A percentile compares a stretch with the other conserved stretches of the same genome.
These are phyloP conservation scores for Channallabes apus DNA, from an alignment of 2,797 vertebrate genomes.

Conservation along the genomic window DNA sequence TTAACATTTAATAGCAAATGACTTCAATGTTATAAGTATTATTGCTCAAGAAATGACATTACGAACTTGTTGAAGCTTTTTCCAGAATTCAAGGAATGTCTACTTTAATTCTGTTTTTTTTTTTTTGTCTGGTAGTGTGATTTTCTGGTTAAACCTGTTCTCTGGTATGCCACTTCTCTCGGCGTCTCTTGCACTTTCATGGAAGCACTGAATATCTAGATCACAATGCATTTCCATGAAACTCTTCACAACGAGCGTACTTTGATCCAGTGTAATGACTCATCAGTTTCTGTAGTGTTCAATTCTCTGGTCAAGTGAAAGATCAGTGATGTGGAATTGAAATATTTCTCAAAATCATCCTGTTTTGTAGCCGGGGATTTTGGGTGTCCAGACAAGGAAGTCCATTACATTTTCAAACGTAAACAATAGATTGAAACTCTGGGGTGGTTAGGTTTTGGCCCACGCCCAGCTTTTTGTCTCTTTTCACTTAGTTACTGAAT, in stretches of 20 bases:
- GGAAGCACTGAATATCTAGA: background rate
- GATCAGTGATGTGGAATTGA: background rate
- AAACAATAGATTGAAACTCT: background rate
- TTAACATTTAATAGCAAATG: background rate
- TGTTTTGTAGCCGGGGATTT: background rate
- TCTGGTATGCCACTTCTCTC: constrained; percentile 40
- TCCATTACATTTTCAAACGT: background rate
- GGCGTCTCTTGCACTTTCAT: background rate
- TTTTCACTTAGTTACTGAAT: background rate
- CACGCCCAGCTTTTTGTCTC: background rate
- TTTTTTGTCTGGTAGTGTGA: constrained; percentile 17
- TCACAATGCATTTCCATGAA: background rate
- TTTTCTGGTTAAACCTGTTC: constrained; percentile 63
- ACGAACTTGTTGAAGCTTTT: background rate
- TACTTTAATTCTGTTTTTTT: background rate
- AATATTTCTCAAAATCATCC: background rate
- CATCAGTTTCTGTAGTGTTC: background rate
- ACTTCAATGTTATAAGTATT: background rate
- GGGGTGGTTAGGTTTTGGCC: background rate
- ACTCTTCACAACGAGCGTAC: background rate
- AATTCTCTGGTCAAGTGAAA: background rate
- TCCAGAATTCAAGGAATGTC: constrained; percentile 1
- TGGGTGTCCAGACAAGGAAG: background rate
- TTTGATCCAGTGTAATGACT: background rate
- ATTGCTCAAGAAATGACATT: background rate